Evolutionary conservation across 2,113 vertebrate genomes (phyloP).

Genomic region (Peromyscus leucopus): DNA sequence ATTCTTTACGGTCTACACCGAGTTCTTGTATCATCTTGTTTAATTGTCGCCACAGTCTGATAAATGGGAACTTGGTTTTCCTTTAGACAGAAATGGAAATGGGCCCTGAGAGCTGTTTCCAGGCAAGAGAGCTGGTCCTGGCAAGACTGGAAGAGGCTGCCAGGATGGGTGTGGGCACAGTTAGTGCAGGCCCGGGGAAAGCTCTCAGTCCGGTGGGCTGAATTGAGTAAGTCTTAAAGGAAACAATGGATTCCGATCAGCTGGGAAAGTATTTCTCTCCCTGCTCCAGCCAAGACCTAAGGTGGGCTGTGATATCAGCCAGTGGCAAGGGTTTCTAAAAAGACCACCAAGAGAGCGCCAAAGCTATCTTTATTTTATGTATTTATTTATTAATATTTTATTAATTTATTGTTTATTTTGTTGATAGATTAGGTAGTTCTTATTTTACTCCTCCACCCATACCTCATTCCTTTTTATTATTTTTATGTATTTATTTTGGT

Average conservation of each 20-base stretch:
- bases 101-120: background rate
- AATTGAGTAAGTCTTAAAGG: background rate
- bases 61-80: background rate
- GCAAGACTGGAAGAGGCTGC: background rate
- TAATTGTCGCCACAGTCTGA: background rate
- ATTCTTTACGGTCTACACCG: background rate
- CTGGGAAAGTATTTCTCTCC: background rate
- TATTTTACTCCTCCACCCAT: background rate
- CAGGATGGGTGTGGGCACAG: fast-evolving
- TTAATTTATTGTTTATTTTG: background rate
- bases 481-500: background rate
- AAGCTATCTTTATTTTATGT: background rate
- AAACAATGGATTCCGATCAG: background rate
- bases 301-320: background rate
- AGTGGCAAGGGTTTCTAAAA: background rate
- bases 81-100: background rate
- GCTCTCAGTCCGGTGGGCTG: background rate
- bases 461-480: background rate
- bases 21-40: background rate
- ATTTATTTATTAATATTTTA: background rate
- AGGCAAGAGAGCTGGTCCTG: background rate
- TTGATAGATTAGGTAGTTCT: background rate
- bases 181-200: background rate
- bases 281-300: background rate
- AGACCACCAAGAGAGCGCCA: background rate